Evolutionary conservation across 2,113 vertebrate genomes (phyloP).

Genomic region (Solea senegalensis): DNA sequence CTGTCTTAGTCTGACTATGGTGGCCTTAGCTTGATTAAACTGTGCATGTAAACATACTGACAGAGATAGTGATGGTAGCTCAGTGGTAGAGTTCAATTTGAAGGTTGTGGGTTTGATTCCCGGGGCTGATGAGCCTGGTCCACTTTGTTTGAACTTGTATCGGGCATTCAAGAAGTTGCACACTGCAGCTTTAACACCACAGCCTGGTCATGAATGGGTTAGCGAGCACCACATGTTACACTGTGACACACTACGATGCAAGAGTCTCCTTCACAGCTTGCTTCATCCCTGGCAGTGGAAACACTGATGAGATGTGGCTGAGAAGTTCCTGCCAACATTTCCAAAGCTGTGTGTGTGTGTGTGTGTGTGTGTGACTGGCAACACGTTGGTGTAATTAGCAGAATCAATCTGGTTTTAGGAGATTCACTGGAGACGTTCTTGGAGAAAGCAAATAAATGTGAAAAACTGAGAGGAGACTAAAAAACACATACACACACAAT

Average conservation of each 20-base stretch:
- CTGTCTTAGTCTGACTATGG: too few relatives aligned
- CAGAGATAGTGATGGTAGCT: too few relatives aligned
- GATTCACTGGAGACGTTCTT: constrained; percentile 5
- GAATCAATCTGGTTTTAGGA: constrained; percentile 9
- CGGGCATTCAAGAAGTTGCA: not conserved
- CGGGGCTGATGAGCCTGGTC: too few relatives aligned
- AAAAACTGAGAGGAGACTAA: constrained; percentile 9
- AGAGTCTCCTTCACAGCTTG: constrained; percentile 46
- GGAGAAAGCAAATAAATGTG: not conserved
- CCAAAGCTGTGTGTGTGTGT: constrained; percentile 6
- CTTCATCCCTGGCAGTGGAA: constrained; percentile 63
- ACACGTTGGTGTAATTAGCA: constrained; percentile 36
- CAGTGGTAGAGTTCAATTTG: too few relatives aligned
- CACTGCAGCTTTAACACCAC: not conserved
- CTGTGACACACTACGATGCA: constrained; percentile 20
- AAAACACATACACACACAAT: constrained; percentile 13
- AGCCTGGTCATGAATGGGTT: constrained; percentile 1
- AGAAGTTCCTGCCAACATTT: constrained; percentile 45
- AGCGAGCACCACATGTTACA: constrained; percentile 27
- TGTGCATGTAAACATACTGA: too few relatives aligned
- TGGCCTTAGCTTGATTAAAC: too few relatives aligned
- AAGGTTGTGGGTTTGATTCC: too few relatives aligned
- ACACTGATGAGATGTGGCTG: constrained; percentile 60
- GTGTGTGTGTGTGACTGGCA: not conserved
- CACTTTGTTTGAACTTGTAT: too few relatives aligned